These are phyloP conservation scores for Tiliqua scincoides DNA, from an alignment of 2,113 vertebrate species.

Conservation along the genomic window DNA sequence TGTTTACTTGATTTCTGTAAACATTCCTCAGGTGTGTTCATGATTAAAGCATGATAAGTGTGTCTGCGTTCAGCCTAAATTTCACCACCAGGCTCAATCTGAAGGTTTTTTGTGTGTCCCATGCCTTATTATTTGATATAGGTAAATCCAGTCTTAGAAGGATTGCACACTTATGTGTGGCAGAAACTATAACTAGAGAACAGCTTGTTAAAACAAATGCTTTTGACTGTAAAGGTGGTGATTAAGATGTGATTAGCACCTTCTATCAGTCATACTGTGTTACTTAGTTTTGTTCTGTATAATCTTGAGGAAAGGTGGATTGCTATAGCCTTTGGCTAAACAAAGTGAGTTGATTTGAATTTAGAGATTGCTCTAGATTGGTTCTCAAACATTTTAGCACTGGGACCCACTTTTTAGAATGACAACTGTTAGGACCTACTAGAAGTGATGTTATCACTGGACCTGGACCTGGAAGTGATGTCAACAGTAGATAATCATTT, in stretches of 20 bases:
- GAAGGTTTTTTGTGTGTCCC: neutral
- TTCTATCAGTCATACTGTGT: too few relatives aligned
- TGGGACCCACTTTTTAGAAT: neutral
- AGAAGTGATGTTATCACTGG: too few relatives aligned
- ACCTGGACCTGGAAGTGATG: too few relatives aligned
- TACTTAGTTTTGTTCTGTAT: too few relatives aligned
- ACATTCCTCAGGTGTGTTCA: neutral
- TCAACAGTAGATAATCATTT: too few relatives aligned
- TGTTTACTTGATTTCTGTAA: neutral
- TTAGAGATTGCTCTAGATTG: neutral
- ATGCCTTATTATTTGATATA: neutral
- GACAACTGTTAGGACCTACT: too few relatives aligned
- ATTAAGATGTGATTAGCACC: neutral
- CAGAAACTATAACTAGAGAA: neutral
- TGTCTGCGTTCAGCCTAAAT: neutral
- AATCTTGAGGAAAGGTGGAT: neutral
- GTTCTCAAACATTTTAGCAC: neutral
- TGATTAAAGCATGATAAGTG: neutral
- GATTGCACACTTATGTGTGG: neutral
- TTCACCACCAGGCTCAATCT: neutral
- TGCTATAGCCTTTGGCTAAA: neutral
- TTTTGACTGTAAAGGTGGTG: neutral
- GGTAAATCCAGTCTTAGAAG: neutral
- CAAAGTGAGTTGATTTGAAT: neutral
- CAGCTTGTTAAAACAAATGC: neutral